phyloP scores from a whole-genome alignment of 1,140 invertebrate species.

The Protaetia brevitarsis region DNA sequence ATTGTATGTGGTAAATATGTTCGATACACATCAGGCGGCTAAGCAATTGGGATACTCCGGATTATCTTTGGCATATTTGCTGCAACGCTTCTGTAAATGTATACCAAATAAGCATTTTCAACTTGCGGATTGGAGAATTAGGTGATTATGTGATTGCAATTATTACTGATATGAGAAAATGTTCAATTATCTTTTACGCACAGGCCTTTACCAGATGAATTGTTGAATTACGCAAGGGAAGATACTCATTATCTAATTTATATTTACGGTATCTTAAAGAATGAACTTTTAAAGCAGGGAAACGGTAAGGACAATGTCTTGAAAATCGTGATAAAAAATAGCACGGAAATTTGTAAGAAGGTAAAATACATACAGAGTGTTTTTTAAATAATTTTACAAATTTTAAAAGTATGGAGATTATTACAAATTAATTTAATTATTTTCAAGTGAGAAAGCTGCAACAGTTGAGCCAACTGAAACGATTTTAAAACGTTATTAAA shows the following conservation, averaged over 20 bases:
- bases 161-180: slow-evolving; percentile 11
- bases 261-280: slow-evolving; percentile 81
- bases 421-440: too few relatives aligned
- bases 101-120: slow-evolving; percentile 88
- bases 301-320: slow-evolving; percentile 70
- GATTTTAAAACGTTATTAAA: too few relatives aligned
- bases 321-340: slow-evolving; percentile 65
- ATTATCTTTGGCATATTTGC: slow-evolving; percentile 74
- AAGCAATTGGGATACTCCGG: slow-evolving; percentile 69
- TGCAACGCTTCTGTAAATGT: slow-evolving; percentile 77
- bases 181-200: slow-evolving; percentile 29
- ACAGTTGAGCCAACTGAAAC: too few relatives aligned
- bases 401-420: too few relatives aligned
- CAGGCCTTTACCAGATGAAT: slow-evolving; percentile 79
- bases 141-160: slow-evolving; percentile 52
- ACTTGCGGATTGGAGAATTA: slow-evolving; percentile 93
- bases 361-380: too few relatives aligned
- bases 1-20: slow-evolving; percentile 95
- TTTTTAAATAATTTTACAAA: too few relatives aligned
- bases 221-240: slow-evolving; percentile 85
- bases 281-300: slow-evolving; percentile 70
- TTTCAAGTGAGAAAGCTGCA: too few relatives aligned
- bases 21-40: slow-evolving; percentile 91
- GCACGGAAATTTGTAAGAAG: slow-evolving; percentile 69
- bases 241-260: slow-evolving; percentile 97